These are phyloP conservation scores for Liasis olivaceus DNA, from an alignment of 2,797 vertebrate genomes.

Conservation along the genomic window DNA sequence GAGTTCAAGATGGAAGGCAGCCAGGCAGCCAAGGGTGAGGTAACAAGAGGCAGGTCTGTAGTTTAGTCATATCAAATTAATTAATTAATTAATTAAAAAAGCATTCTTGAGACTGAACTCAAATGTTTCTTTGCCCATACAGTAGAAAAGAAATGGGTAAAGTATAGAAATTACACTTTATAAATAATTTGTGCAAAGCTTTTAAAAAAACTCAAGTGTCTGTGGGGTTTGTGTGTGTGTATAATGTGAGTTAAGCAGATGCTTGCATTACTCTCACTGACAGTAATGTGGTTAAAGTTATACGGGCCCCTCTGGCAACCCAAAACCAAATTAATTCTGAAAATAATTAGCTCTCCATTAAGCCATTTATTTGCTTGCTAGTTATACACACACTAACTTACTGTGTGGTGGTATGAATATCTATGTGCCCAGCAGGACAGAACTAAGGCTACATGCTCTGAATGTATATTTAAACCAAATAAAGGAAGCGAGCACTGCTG, in stretches of 20 bases:
- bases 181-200: not conserved
- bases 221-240: not conserved
- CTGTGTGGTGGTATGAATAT: slow-evolving; percentile 48
- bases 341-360: slow-evolving; percentile 45
- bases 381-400: slow-evolving; percentile 50
- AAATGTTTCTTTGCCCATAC: not conserved
- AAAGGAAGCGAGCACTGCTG: slow-evolving; percentile 35
- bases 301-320: slow-evolving; percentile 55
- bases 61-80: not conserved
- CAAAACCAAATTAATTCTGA: slow-evolving; percentile 59
- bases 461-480: slow-evolving; percentile 46
- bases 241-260: slow-evolving; percentile 54
- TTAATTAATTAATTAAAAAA: not conserved
- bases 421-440: slow-evolving; percentile 45
- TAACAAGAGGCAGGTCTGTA: not conserved
- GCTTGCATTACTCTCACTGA: slow-evolving; percentile 55
- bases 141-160: not conserved
- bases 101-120: not conserved
- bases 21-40: too few relatives aligned
- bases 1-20: not conserved
- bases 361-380: slow-evolving; percentile 40
- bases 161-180: not conserved
- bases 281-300: slow-evolving; percentile 60
- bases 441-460: slow-evolving; percentile 37
- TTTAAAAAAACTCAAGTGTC: not conserved